These are phyloP conservation scores for Spilosoma lubricipeda DNA, from an alignment of 2,888 invertebrate genomes.

Conservation along the genomic window DNA sequence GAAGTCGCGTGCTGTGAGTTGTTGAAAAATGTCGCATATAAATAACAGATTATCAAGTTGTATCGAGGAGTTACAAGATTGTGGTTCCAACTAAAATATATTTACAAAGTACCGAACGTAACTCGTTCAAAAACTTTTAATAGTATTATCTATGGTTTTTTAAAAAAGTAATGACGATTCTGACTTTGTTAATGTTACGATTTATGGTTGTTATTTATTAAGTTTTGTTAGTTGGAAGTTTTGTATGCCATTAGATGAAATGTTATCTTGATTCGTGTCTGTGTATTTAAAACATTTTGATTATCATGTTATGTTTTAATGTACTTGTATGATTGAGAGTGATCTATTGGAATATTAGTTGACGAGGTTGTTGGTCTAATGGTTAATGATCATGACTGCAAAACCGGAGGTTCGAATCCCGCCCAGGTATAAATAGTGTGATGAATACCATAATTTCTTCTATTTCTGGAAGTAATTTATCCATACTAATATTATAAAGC, in stretches of 20 bases:
- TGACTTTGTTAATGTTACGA: slow-evolving; percentile 69
- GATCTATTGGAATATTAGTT: too few species aligned
- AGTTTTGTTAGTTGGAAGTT: slow-evolving; percentile 54
- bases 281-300: slow-evolving; percentile 39
- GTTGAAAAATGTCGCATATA: slow-evolving; percentile 80
- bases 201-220: slow-evolving; percentile 68
- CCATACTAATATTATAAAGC: too few species aligned
- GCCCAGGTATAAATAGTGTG: too few species aligned
- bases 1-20: slow-evolving; percentile 75
- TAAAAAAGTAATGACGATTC: slow-evolving; percentile 57
- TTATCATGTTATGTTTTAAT: slow-evolving; percentile 7
- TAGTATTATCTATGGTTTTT: slow-evolving; percentile 57
- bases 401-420: too few species aligned
- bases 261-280: slow-evolving; percentile 60
- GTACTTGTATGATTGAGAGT: background rate
- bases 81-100: slow-evolving; percentile 73
- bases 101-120: slow-evolving; percentile 63
- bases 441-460: too few species aligned
- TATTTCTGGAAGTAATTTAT: too few species aligned
- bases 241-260: slow-evolving; percentile 62
- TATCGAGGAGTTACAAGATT: slow-evolving; percentile 79
- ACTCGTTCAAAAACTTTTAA: slow-evolving; percentile 48
- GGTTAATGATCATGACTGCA: too few species aligned
- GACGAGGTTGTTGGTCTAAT: too few species aligned
- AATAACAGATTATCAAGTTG: slow-evolving; percentile 84